phyloP scores from a whole-genome alignment of 2,113 vertebrate species.

The Crocuta crocuta region DNA sequence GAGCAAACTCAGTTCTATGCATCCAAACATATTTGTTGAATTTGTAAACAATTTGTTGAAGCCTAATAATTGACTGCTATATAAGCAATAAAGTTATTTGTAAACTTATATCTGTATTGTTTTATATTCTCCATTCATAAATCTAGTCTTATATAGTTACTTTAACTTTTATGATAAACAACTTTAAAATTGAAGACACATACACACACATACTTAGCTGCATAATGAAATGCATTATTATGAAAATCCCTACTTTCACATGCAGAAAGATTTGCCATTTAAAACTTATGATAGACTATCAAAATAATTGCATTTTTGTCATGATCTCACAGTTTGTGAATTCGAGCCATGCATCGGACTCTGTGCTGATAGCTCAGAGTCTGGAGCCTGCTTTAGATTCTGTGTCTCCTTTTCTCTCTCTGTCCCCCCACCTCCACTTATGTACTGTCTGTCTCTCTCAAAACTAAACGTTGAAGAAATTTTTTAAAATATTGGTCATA shows the following conservation, averaged over 20 bases:
- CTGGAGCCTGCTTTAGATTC: too few species aligned
- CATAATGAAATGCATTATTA: slow-evolving; percentile 38
- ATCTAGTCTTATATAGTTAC: slow-evolving; percentile 19
- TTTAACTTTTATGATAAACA: slow-evolving; percentile 39
- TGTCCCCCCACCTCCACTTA: too few species aligned
- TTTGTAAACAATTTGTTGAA: slow-evolving; percentile 1
- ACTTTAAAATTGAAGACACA: slow-evolving; percentile 36
- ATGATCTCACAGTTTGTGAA: too few species aligned
- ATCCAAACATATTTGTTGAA: slow-evolving; percentile 36
- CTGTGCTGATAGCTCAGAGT: too few species aligned
- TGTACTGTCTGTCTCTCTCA: too few species aligned
- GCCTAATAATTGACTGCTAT: neutral
- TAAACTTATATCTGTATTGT: neutral
- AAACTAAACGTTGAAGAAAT: too few species aligned
- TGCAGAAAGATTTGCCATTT: neutral
- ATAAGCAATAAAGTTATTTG: neutral
- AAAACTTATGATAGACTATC: neutral
- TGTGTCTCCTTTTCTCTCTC: too few species aligned
- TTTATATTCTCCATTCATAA: slow-evolving; percentile 10
- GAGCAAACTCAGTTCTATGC: neutral
- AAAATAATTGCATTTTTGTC: slow-evolving; percentile 23
- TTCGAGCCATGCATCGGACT: too few species aligned
- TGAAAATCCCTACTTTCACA: slow-evolving; percentile 30
- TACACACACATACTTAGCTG: neutral
- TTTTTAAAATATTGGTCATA: neutral